A percentile compares a stretch with the other conserved stretches of the same genome.
These are phyloP conservation scores for Schizothorax lantsangensis DNA, from an alignment of 2,797 vertebrate genomes.

Conservation along the genomic window DNA sequence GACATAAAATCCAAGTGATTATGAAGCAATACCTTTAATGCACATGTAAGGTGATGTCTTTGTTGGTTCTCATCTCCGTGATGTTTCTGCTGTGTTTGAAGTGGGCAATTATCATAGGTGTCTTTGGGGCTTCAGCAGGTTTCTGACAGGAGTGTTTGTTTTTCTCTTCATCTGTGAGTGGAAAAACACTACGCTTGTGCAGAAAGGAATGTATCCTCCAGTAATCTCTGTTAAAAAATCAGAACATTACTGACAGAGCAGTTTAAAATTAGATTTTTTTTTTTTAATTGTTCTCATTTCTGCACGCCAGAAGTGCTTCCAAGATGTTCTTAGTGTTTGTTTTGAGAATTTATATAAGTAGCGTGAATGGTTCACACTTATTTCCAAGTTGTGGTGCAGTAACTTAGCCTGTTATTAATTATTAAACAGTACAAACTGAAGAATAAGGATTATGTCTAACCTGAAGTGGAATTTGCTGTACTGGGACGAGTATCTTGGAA, in stretches of 20 bases:
- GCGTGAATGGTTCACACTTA: neutral
- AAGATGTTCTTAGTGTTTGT: neutral
- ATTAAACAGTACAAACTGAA: neutral
- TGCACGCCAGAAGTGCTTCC: neutral
- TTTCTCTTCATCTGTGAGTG: constrained; percentile 64
- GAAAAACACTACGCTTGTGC: constrained; percentile 58
- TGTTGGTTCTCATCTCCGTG: constrained; percentile 54
- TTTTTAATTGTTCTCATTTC: neutral
- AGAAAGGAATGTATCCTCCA: constrained; percentile 61
- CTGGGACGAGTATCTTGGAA: constrained; percentile 54
- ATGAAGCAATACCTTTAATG: constrained; percentile 22
- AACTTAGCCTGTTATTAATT: neutral
- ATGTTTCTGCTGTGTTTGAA: neutral
- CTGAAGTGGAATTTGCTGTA: constrained; percentile 59
- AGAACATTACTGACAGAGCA: neutral
- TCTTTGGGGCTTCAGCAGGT: neutral
- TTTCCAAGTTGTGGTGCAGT: neutral
- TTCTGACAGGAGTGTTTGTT: neutral
- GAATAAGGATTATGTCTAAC: constrained; percentile 59
- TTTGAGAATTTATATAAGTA: neutral
- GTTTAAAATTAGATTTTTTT: neutral
- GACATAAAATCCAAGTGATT: neutral
- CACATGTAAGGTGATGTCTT: constrained; percentile 21
- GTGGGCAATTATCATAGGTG: neutral
- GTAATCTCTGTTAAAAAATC: constrained; percentile 59